Evolutionary conservation across 2,113 vertebrate genomes (phyloP), one percentile per base, ranked within the genome.

Genomic region (Pagrus major): DNA sequence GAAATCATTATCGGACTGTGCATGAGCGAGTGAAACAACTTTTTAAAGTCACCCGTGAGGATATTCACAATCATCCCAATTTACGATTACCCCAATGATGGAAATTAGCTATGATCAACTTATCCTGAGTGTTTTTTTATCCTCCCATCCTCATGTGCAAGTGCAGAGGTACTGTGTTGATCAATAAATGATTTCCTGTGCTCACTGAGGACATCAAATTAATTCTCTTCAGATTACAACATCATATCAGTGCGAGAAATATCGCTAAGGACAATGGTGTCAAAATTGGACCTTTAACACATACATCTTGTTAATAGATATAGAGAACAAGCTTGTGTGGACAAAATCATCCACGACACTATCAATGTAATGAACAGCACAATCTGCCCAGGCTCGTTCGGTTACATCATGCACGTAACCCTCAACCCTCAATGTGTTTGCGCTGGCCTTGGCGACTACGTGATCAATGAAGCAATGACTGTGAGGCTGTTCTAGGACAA

Each of bases 401-500:
- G 21, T 56, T 60, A 52, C 63, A 69, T 79, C 78, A 69, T 18
- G 16, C 39, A 59, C 67, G 60, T 63, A 52, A 76, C 46, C 68
- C 29, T 51, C 25, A 6, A 42, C 42, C 47, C 67, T 68, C 37
- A 29, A 35, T 66, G 58, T 51, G 51, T 71, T 60, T 55, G 39
- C 44, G 31, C 27, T 55, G 61, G 65, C 69, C 64, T 78, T 67
- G 47, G 65, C 52, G 52, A 69, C 67, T 51, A 69, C 56, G 47
- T 63, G 63, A 78, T 83, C 87, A 79, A 80, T 87, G 78, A 80
- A 86, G 78, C 81, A 69, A 56, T 61, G 46, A 58, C 56, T 46
- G 75, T 11, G 70, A 47, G 67, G 49, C 55, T 59, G 64, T 88
- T 90, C 87, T 77, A 55, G 76, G 68, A 89, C 87, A 76, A 85